Evolutionary conservation across 2,888 invertebrate genomes (phyloP).

Genomic region (Homarus gammarus): DNA sequence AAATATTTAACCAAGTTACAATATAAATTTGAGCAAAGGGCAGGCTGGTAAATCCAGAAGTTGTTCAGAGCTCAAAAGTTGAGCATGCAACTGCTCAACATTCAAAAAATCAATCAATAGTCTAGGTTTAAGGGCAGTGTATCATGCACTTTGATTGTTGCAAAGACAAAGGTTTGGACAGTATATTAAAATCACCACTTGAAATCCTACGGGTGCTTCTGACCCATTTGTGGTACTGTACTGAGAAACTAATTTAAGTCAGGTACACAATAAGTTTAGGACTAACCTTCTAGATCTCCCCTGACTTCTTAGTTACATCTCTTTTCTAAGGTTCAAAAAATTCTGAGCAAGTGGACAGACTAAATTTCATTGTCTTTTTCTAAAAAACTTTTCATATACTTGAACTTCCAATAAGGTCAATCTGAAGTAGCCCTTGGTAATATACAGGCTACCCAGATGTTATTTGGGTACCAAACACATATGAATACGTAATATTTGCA

Average conservation of each 20-base stretch:
- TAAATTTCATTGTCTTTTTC: neutral
- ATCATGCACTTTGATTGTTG: slow-evolving; percentile 14
- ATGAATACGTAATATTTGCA: neutral
- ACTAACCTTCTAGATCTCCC: slow-evolving; percentile 15
- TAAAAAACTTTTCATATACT: too few relatives aligned
- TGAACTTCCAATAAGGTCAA: too few relatives aligned
- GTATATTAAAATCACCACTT: slow-evolving; percentile 2
- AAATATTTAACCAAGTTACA: neutral
- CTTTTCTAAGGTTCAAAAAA: neutral
- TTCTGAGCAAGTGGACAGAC: neutral
- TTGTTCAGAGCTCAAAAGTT: neutral
- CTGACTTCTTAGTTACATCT: slow-evolving; percentile 6
- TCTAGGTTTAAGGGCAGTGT: slow-evolving; percentile 20
- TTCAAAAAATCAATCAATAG: slow-evolving; percentile 2
- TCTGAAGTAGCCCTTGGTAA: too few relatives aligned
- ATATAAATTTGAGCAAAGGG: neutral
- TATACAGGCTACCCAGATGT: neutral
- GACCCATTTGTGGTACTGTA: slow-evolving; percentile 33
- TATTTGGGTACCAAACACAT: neutral
- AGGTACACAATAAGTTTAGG: slow-evolving; percentile 37
- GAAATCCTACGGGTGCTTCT: neutral
- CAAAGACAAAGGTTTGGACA: neutral
- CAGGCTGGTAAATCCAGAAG: neutral
- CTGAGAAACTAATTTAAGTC: slow-evolving; percentile 38
- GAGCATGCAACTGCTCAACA: neutral